A percentile compares a stretch with the other conserved stretches of the same genome.
Conservation (phyloP, 2,113 vertebrate species). For the Maccullochella peelii region DNA sequence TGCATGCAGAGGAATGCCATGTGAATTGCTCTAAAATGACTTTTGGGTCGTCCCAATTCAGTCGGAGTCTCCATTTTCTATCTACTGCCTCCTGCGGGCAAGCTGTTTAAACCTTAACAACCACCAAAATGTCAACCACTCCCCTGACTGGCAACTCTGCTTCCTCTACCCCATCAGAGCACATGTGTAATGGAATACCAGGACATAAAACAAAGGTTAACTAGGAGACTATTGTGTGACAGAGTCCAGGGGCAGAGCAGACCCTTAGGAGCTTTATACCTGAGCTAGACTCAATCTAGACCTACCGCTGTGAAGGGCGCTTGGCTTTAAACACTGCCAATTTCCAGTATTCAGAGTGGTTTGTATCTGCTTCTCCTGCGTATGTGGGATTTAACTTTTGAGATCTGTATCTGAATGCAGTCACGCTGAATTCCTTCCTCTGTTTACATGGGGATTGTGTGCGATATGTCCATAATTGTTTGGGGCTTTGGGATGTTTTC, state of each 20-base stretch:
- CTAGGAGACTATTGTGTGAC: conserved; percentile 61
- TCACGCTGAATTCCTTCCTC: conserved; percentile 59
- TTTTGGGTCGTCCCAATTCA: conserved; percentile 60
- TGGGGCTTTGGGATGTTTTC: conserved; percentile 71
- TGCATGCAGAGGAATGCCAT: conserved; percentile 51
- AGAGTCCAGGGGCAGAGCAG: conserved; percentile 47
- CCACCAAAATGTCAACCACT: conserved; percentile 75
- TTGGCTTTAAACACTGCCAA: conserved; percentile 29
- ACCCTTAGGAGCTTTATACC: conserved; percentile 31
- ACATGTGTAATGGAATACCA: conserved; percentile 59
- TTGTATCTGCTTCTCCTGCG: conserved; percentile 25
- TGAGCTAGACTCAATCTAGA: conserved; percentile 37
- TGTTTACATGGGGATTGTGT: conserved; percentile 69
- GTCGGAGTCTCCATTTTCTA: conserved; percentile 43
- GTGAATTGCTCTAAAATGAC: conserved; percentile 55
- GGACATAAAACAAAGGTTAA: conserved; percentile 79
- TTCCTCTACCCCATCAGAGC: conserved; percentile 37
- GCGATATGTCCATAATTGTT: conserved; percentile 69
- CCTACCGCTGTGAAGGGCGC: conserved; percentile 21
- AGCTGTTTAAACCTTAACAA: conserved; percentile 72
- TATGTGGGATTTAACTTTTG: conserved; percentile 53
- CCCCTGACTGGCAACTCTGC: conserved; percentile 61
- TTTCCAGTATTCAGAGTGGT: conserved; percentile 36
- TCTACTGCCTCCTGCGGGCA: conserved; percentile 59
- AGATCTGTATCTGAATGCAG: conserved; percentile 67